These are phyloP conservation scores for Ranitomeya variabilis DNA, from an alignment of 2,113 vertebrate genomes.

Conservation along the genomic window DNA sequence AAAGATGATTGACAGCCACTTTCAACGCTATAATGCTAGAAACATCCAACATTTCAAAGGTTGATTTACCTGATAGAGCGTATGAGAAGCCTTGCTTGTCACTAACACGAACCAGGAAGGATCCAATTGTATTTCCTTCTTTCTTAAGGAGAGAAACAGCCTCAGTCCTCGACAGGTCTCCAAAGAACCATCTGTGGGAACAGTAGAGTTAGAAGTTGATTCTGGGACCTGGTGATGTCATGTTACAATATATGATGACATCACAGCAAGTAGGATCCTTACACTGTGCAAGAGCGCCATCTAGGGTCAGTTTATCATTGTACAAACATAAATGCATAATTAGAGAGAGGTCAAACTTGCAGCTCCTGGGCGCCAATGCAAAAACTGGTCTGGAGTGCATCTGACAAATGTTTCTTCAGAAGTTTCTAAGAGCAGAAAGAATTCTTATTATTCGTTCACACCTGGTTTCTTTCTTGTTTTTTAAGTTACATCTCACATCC, in stretches of 20 bases:
- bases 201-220: not conserved
- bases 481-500: too few relatives aligned
- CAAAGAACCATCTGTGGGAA: conserved; percentile 79
- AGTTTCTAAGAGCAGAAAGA: too few relatives aligned
- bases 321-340: too few relatives aligned
- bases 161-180: conserved; percentile 74
- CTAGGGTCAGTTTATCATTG: not conserved
- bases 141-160: conserved; percentile 69
- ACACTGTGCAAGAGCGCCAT: not conserved
- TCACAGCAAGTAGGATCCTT: not conserved
- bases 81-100: conserved; percentile 70
- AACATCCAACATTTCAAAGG: too few relatives aligned
- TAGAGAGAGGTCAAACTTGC: too few relatives aligned
- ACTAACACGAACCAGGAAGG: conserved; percentile 78
- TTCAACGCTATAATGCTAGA: too few relatives aligned
- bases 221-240: not conserved
- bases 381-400: too few relatives aligned
- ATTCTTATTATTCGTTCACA: too few relatives aligned
- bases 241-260: not conserved
- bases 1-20: too few relatives aligned
- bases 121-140: conserved; percentile 61
- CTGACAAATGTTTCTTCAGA: too few relatives aligned
- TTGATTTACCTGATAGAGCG: conserved; percentile 75
- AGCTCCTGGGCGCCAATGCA: too few relatives aligned
- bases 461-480: too few relatives aligned